Percentiles rank a stretch among this genome's conserved stretches.
These are phyloP conservation scores for Tinea pellionella DNA, from an alignment of 2,888 invertebrate species.

Conservation along the genomic window DNA sequence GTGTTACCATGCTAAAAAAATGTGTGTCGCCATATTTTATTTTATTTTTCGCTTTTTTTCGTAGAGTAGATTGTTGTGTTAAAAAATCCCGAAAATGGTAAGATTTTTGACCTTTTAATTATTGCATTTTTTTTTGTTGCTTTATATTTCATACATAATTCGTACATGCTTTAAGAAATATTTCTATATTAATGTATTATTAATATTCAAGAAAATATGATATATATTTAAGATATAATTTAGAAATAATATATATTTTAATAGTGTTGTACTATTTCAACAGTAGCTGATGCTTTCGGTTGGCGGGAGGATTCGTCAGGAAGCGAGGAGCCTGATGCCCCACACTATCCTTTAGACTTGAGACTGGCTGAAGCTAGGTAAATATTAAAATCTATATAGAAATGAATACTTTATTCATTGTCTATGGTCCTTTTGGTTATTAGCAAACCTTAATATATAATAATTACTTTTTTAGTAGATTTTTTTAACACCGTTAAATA, in stretches of 20 bases:
- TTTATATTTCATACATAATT: constrained; percentile 29
- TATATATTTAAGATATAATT: no score
- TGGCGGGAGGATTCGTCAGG: constrained; percentile 65
- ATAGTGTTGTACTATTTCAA: background rate
- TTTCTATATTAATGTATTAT: background rate
- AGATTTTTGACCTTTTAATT: constrained; percentile 23
- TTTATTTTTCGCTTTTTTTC: constrained; percentile 17
- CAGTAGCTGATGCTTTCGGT: constrained; percentile 50
- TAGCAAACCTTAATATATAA: no score
- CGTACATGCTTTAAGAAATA: constrained; percentile 48
- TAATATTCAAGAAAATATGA: no score
- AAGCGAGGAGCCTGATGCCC: constrained; percentile 55
- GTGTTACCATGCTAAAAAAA: constrained; percentile 26
- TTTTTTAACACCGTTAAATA: no score
- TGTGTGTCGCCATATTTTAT: background rate
- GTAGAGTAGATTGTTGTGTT: constrained; percentile 14
- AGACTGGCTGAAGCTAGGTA: constrained; percentile 63
- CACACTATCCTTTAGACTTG: constrained; percentile 59
- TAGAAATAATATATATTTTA: background rate
- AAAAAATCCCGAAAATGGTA: constrained; percentile 13
- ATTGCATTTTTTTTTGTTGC: constrained; percentile 19
- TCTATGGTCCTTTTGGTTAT: no score
- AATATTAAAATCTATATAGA: no score
- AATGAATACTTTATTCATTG: no score
- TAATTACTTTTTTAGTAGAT: no score